A percentile compares a stretch with the other conserved stretches of the same genome.
phyloP scores from a whole-genome alignment of 2,888 invertebrate genomes.

The Stratiomys singularior region DNA sequence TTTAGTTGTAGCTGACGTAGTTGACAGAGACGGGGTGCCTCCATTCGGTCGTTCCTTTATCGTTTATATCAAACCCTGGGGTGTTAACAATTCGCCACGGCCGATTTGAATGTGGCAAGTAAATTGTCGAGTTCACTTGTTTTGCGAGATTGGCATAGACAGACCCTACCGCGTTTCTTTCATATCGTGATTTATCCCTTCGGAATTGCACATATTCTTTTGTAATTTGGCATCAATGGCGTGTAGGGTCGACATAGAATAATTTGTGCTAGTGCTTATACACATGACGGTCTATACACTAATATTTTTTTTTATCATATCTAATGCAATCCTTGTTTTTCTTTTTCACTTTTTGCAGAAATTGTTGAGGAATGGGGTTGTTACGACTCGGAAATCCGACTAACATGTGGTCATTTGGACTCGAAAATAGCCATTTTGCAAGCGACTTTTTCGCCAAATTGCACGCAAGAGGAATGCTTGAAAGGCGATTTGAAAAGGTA shows the following conservation, averaged over 20 bases:
- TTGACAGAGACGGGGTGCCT: not conserved
- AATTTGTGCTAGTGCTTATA: not conserved
- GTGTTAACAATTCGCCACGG: conserved; percentile 45
- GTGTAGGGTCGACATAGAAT: not conserved
- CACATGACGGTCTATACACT: not conserved
- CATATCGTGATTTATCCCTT: conserved; percentile 38
- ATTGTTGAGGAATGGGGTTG: conserved; percentile 73
- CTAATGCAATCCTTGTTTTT: conserved; percentile 8
- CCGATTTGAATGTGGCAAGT: conserved; percentile 44
- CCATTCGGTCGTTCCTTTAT: conserved; percentile 10
- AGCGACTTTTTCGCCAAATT: conserved; percentile 69
- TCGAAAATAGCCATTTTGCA: conserved; percentile 73
- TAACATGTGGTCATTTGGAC: conserved; percentile 73
- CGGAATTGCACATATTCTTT: conserved; percentile 40
- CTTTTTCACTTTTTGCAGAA: conserved; percentile 68
- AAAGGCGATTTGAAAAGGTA: conserved; percentile 55
- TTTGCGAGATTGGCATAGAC: not conserved
- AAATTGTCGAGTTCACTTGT: conserved; percentile 42
- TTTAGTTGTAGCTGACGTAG: conserved; percentile 9
- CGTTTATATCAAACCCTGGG: conserved; percentile 15
- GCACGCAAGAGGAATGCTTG: conserved; percentile 55
- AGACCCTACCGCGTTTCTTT: conserved; percentile 4
- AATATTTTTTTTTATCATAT: conserved; percentile 33
- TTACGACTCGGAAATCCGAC: conserved; percentile 70
- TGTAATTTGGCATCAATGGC: conserved; percentile 9